A percentile compares a stretch with the other conserved stretches of the same genome.
Evolutionary conservation across 2,113 vertebrate genomes (phyloP).

Genomic region (Trichechus manatus): DNA sequence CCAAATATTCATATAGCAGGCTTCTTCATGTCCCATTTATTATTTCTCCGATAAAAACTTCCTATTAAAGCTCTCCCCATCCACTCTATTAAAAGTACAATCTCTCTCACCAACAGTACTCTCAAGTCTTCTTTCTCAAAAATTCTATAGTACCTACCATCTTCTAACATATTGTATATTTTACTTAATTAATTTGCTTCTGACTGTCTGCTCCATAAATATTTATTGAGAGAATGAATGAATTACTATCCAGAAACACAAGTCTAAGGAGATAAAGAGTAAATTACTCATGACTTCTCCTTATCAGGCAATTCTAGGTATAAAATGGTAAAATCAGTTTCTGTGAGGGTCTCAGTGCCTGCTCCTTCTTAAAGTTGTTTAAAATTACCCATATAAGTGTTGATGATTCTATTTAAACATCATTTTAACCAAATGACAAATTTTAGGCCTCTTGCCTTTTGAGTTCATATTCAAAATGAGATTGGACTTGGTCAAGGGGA

Average conservation of each 20-base stretch:
- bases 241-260: slow-evolving; percentile 26
- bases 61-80: too few relatives aligned
- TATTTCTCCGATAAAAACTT: not conserved
- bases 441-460: not conserved
- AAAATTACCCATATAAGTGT: not conserved
- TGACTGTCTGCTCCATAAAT: not conserved
- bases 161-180: not conserved
- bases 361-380: not conserved
- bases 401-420: not conserved
- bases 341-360: not conserved
- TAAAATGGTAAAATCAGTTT: not conserved
- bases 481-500: not conserved
- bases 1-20: not conserved
- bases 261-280: not conserved
- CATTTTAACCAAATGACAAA: slow-evolving; percentile 44
- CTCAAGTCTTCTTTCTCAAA: not conserved
- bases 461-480: not conserved
- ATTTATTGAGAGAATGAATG: slow-evolving; percentile 14
- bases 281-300: not conserved
- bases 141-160: not conserved
- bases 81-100: not conserved
- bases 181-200: slow-evolving; percentile 21
- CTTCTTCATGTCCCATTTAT: not conserved
- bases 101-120: not conserved
- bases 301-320: not conserved